Percentiles rank a stretch among this genome's conserved stretches.
Evolutionary conservation across 2,888 invertebrate species (phyloP).

Genomic region (Netelia inedita): DNA sequence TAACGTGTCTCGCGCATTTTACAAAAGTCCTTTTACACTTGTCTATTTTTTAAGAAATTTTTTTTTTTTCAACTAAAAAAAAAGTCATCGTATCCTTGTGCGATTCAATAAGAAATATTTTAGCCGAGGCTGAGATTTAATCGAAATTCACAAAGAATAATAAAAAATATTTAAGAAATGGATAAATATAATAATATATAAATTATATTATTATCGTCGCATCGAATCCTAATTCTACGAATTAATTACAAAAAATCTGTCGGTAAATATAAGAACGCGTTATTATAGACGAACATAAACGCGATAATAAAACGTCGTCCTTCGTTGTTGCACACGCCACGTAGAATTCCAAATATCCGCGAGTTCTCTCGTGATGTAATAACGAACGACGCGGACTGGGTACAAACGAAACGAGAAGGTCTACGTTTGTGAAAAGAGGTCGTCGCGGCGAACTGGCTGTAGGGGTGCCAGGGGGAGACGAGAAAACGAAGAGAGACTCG

Average conservation of each 20-base stretch:
- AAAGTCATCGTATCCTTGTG: too few species aligned
- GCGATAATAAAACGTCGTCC: neutral
- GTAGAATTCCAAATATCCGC: constrained; percentile 84
- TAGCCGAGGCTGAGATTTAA: too few species aligned
- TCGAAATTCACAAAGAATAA: too few species aligned
- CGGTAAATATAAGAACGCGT: neutral
- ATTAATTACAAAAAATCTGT: neutral
- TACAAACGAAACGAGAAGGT: constrained; percentile 81
- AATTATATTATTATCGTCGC: too few species aligned
- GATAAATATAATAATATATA: too few species aligned
- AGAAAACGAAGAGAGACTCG: constrained; percentile 66
- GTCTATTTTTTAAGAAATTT: too few species aligned
- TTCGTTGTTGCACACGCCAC: constrained; percentile 74
- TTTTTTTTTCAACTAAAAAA: too few species aligned
- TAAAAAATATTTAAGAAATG: too few species aligned
- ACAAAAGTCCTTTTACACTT: neutral
- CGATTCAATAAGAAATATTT: too few species aligned
- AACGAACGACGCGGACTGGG: constrained; percentile 82
- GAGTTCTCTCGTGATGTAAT: constrained; percentile 83
- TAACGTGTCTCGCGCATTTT: constrained; percentile 20
- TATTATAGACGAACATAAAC: neutral
- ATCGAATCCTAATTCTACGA: neutral
- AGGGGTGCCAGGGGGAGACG: constrained; percentile 68
- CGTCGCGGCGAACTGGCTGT: constrained; percentile 21
- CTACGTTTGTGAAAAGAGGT: constrained; percentile 59